Percentiles rank a stretch among this genome's conserved stretches.
Conservation (phyloP, 2,888 invertebrate genomes). For the Platynereis dumerilii region DNA sequence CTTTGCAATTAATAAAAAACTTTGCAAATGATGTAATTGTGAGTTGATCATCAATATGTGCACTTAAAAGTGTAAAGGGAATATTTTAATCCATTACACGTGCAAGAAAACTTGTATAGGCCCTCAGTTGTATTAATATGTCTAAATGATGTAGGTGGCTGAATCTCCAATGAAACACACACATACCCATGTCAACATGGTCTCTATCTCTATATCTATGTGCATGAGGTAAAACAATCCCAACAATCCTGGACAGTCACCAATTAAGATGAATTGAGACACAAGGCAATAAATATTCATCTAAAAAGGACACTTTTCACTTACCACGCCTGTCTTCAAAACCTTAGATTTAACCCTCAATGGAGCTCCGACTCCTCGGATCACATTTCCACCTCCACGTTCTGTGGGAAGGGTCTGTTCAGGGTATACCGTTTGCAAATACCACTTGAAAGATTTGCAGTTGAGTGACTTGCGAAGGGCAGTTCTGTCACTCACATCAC, state of each 20-base stretch:
- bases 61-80: background rate
- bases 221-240: no score
- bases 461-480: constrained; percentile 75
- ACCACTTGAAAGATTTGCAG: constrained; percentile 85
- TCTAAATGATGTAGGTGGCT: no score
- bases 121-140: background rate
- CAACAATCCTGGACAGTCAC: no score
- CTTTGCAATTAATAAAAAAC: no score
- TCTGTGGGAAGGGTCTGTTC: constrained; percentile 43
- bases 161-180: no score
- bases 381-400: constrained; percentile 15
- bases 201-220: no score
- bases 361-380: background rate
- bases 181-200: no score
- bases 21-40: no score
- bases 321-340: constrained; percentile 24
- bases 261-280: no score
- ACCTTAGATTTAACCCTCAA: constrained; percentile 17
- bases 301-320: background rate
- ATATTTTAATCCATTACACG: no score
- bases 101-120: no score
- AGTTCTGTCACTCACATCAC: constrained; percentile 80
- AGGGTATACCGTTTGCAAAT: constrained; percentile 79
- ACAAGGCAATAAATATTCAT: background rate
- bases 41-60: no score